These are phyloP conservation scores for Alligator mississippiensis DNA, from an alignment of 2,113 vertebrate species.

Conservation along the genomic window DNA sequence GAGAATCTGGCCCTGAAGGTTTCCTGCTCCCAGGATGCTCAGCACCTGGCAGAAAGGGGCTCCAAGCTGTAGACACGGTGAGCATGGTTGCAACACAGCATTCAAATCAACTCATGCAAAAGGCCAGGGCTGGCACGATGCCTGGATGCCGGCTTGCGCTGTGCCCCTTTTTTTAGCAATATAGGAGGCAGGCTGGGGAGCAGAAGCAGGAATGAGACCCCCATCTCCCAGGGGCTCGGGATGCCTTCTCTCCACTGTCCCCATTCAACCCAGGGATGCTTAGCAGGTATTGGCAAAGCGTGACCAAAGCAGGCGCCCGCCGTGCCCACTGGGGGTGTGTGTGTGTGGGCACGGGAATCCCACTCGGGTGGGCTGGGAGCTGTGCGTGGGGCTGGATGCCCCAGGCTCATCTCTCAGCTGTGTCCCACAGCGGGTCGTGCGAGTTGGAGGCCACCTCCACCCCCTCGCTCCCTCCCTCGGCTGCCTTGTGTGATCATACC, in stretches of 20 bases:
- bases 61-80: neutral
- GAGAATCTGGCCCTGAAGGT: too few relatives aligned
- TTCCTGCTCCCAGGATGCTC: neutral
- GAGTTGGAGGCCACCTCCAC: neutral
- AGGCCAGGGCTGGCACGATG: neutral
- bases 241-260: neutral
- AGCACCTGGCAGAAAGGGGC: neutral
- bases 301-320: neutral
- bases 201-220: neutral
- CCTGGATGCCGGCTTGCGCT: neutral
- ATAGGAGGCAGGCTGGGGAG: neutral
- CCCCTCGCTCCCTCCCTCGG: neutral
- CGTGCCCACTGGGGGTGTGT: too few relatives aligned
- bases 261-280: neutral
- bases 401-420: neutral
- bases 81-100: neutral
- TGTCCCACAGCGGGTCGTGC: fast-evolving
- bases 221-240: fast-evolving
- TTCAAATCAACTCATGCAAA: neutral
- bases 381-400: neutral
- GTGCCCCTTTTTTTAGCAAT: too few relatives aligned
- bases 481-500: neutral
- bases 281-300: neutral
- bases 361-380: too few relatives aligned
- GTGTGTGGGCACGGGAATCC: too few relatives aligned